Conservation (phyloP, 2,888 invertebrate genomes). For the Hololepta plana region DNA sequence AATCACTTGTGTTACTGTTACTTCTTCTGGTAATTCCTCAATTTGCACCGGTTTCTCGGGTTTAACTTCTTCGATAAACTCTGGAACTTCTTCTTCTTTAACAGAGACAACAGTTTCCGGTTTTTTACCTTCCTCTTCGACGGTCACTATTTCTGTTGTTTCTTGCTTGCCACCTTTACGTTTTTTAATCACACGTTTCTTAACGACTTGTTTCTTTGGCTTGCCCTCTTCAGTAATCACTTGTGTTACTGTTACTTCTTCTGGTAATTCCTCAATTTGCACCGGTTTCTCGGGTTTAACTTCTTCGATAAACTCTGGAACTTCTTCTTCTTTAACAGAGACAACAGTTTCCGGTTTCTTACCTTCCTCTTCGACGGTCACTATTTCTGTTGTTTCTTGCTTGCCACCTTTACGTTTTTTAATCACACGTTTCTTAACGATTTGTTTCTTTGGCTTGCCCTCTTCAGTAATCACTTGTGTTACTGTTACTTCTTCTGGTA, state of each 20-base stretch:
- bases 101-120: slow-evolving; percentile 24
- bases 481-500: slow-evolving; percentile 14
- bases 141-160: slow-evolving; percentile 19
- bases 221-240: slow-evolving; percentile 14
- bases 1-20: slow-evolving; percentile 12
- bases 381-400: slow-evolving; percentile 27
- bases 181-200: slow-evolving; percentile 12
- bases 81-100: slow-evolving; percentile 9
- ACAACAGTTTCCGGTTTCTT: slow-evolving; percentile 26
- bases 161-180: slow-evolving; percentile 14
- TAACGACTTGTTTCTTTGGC: slow-evolving; percentile 13
- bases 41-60: slow-evolving; percentile 15
- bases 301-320: slow-evolving; percentile 15
- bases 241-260: slow-evolving; percentile 13
- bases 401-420: slow-evolving; percentile 20
- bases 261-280: slow-evolving; percentile 11
- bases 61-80: slow-evolving; percentile 10
- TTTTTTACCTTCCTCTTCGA: slow-evolving; percentile 21
- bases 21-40: slow-evolving; percentile 22
- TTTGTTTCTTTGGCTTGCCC: slow-evolving; percentile 17
- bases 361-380: slow-evolving; percentile 26
- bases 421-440: slow-evolving; percentile 17
- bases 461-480: slow-evolving; percentile 14
- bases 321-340: slow-evolving; percentile 22
- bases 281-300: slow-evolving; percentile 9